Base-by-base conservation (phyloP, 1,140 invertebrate species). In the Ganaspis sp. region DNA sequence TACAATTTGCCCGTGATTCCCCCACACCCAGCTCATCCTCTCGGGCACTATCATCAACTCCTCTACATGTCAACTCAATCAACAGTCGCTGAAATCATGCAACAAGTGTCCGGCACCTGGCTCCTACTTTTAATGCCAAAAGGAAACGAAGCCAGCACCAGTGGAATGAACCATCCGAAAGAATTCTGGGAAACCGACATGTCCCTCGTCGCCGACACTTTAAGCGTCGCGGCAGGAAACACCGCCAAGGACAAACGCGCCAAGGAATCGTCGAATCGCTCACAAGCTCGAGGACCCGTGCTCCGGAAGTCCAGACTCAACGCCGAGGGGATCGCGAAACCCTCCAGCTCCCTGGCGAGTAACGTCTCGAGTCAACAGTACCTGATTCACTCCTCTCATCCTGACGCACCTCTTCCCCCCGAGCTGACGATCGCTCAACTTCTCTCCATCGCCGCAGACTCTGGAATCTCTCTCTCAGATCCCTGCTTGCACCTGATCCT, bases 221-320 rank as follows among this genome's bases (percentile, higher is more conserved):
- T 97, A 4, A 95, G 94, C 76, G 93, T 96, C 34, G 95, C 95
- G 15, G 96, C 96, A 64, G 96, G 95, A 58, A 94, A 95, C 74
- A 95, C 95, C 4, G 95, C 95, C 42, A 96, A 96, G 89, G 96
- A 96, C 87, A 97, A 97, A 89, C 93, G 96, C 53, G 93, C 94
- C 29, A 96, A 96, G 84, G 95, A 96, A 87, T 94, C 93, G 1
- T 95, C 95, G 79, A 95, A 95, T 83, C 88, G 89, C 37, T 88
- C 89, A 1, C 89, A 91, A 78, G 87, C 86, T 19, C 87, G 88
- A 70, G 85, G 84, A 23, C 88, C 90, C 6, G 80, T 87, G 34
- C 73, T 89, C 6, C 81, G 87, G 77, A 90, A 87, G 77, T 34
- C 82, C 15, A 87, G 87, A 71, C 80, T 85, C 69, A 88, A 58